phyloP scores from a whole-genome alignment of 1,140 invertebrate genomes.

The Hylyphantes graminicola region DNA sequence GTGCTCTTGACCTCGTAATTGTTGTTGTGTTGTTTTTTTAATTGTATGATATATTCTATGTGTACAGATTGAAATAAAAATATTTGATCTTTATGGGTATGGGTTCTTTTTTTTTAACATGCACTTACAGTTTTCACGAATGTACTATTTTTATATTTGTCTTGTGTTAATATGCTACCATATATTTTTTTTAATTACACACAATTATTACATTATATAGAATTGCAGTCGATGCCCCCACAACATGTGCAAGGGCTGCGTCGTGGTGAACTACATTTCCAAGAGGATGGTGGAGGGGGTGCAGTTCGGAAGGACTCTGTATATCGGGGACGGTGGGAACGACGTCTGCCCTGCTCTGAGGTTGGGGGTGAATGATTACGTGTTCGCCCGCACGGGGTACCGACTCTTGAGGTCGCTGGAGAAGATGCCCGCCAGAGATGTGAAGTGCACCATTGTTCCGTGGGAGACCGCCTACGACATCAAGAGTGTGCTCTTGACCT shows the following conservation, averaged over 20 bases:
- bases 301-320: constrained; percentile 74
- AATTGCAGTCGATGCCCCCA: constrained; percentile 78
- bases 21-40: too few relatives aligned
- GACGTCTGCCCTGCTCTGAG: constrained; percentile 81
- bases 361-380: constrained; percentile 74
- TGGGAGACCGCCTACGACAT: constrained; percentile 72
- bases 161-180: too few relatives aligned
- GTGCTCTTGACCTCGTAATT: constrained; percentile 40
- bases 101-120: too few relatives aligned
- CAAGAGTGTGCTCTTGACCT: constrained; percentile 62
- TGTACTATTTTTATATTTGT: too few relatives aligned
- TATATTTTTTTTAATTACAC: too few relatives aligned
- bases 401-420: constrained; percentile 67
- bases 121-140: too few relatives aligned
- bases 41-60: too few relatives aligned
- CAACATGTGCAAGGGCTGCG: constrained; percentile 83
- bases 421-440: constrained; percentile 39
- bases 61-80: too few relatives aligned
- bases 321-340: constrained; percentile 82
- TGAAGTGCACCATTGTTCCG: constrained; percentile 67
- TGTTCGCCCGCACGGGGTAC: constrained; percentile 76
- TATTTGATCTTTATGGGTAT: too few relatives aligned
- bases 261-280: constrained; percentile 75
- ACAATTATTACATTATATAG: too few relatives aligned
- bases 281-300: constrained; percentile 69